Evolutionary conservation across 2,113 vertebrate genomes (phyloP), one percentile per base, ranked within the genome.

Genomic region (Rostratula benghalensis): DNA sequence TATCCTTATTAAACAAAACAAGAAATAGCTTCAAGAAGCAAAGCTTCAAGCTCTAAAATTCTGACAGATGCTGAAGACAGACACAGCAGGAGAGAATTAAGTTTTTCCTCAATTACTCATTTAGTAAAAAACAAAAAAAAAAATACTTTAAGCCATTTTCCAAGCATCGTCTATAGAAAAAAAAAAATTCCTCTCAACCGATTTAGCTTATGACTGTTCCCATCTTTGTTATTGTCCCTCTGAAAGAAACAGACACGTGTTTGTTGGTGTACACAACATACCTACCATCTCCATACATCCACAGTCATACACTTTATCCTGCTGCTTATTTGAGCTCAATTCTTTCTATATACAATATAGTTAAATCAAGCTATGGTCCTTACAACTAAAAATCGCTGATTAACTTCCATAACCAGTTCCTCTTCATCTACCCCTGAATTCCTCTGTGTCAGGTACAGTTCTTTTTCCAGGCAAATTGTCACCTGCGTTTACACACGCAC

Each of bases 21-120:
- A 95, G 83, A 81, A 95, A 95, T 84, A 82, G 86, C 61, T 97
- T 92, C 60, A 87, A 94, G 90, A 93, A 93, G 48, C 28, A 45
- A 88, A 95, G 37, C 41, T 90, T 81, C 68, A 59, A 70, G 14
- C 71, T 92, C 43, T 81, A 73, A 70, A 92, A 67, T 84, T 90
- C 91, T 75, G 86, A 93, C 35, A 89, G 51, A 92, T 54, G 73
- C 60, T 87, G 43, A 10, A 90, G 83, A 94, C 64, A 68, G 56
- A 83, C 90, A 91, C 77, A 94, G 94, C 69, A 87, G 77, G 87
- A 94, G 37, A 91, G 33, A 63, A 94, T 89, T 83, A 96, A 74
- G 46, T 89, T 95, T 51, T 94, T 60, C 56, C 39, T 91, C 83
- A 68, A 48, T 81, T 89, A 89, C 63, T 94, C 73, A 53, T 69